These are phyloP conservation scores for Caenorhabditis angaria DNA, from an alignment of 2,888 invertebrate species.

Conservation along the genomic window DNA sequence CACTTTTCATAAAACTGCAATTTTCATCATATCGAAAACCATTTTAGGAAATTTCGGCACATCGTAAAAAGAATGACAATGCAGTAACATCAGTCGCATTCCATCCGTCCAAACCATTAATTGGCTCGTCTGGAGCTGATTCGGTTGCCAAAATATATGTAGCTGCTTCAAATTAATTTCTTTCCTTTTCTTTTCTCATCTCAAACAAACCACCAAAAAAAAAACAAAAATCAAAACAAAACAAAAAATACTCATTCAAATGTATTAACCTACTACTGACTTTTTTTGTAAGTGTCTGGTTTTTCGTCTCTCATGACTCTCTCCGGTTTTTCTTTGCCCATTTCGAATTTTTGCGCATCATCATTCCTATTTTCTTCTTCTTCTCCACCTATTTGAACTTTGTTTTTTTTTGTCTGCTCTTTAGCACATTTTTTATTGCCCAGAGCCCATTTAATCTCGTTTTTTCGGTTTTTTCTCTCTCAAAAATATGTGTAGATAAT, in stretches of 20 bases:
- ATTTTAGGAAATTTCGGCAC: slow-evolving; percentile 89
- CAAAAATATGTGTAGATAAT: not conserved
- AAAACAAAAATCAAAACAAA: not conserved
- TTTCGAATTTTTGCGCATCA: slow-evolving; percentile 8
- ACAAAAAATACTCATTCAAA: not conserved
- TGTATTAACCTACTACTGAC: not conserved
- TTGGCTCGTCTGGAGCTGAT: slow-evolving; percentile 98
- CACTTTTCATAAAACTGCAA: not conserved
- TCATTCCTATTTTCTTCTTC: slow-evolving; percentile 1
- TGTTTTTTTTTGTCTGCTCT: not conserved
- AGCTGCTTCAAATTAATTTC: not conserved
- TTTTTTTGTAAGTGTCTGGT: not conserved
- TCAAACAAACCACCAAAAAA: not conserved
- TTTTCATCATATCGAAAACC: not conserved
- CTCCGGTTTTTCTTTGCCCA: not conserved
- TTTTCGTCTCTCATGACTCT: not conserved
- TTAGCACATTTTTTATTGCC: not conserved
- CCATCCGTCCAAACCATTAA: slow-evolving; percentile 96
- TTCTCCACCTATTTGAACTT: slow-evolving; percentile 29
- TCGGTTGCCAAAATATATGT: slow-evolving; percentile 89
- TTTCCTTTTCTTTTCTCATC: not conserved
- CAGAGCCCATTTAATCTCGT: not conserved
- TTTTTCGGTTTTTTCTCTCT: not conserved
- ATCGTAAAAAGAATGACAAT: slow-evolving; percentile 99
- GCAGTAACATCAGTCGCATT: slow-evolving; percentile 98